phyloP scores from a whole-genome alignment of 2,113 vertebrate genomes.

The Holacanthus passer region DNA sequence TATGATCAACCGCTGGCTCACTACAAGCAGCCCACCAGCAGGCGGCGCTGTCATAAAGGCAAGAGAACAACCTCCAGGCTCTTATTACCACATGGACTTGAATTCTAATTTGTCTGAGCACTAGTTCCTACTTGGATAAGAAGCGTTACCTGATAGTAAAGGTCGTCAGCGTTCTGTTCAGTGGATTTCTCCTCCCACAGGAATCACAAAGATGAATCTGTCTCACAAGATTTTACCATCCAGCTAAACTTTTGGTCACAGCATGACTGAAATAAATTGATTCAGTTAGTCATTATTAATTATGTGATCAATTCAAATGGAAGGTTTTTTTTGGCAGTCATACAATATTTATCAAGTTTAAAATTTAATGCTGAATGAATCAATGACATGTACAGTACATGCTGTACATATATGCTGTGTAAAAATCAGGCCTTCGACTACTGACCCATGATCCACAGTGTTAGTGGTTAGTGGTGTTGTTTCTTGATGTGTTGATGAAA shows the following conservation, averaged over 20 bases:
- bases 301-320: neutral
- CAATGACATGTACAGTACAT: neutral
- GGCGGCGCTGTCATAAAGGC: constrained; percentile 54
- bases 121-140: neutral
- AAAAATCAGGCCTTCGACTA: neutral
- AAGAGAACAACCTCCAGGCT: neutral
- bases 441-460: neutral
- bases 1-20: neutral
- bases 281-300: neutral
- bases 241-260: neutral
- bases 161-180: neutral
- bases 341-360: neutral
- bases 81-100: neutral
- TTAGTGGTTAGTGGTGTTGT: no score
- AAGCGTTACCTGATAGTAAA: neutral
- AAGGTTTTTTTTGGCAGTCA: neutral
- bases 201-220: neutral
- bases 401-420: neutral
- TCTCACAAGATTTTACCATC: neutral
- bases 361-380: neutral
- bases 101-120: constrained; percentile 1
- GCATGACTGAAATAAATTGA: neutral
- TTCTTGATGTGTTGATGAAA: no score
- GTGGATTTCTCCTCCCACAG: neutral
- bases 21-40: constrained; percentile 37